Conservation (phyloP, 2,888 invertebrate genomes). For the Ennomos fuscantarius region DNA sequence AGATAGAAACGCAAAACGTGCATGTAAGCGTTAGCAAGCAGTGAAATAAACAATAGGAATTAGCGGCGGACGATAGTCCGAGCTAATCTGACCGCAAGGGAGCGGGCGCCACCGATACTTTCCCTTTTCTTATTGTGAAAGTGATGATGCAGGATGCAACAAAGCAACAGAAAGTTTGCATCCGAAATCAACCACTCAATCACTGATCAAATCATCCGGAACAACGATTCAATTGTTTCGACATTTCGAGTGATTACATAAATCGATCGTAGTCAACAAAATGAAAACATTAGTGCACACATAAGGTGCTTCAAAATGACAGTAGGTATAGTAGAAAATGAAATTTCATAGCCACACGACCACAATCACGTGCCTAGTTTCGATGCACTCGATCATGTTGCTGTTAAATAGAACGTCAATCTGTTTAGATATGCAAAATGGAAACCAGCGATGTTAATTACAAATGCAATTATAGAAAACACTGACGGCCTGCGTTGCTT, state of each 20-base stretch:
- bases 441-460: conserved; percentile 64
- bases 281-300: conserved; percentile 35
- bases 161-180: conserved; percentile 66
- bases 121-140: conserved; percentile 83
- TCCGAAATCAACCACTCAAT: conserved; percentile 64
- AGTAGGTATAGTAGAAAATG: conserved; percentile 49
- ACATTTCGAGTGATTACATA: conserved; percentile 38
- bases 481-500: conserved; percentile 36
- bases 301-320: conserved; percentile 32
- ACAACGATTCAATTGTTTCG: conserved; percentile 42
- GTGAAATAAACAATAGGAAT: conserved; percentile 78
- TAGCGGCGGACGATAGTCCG: conserved; percentile 70
- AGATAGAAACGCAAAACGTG: conserved; percentile 63
- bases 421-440: conserved; percentile 64
- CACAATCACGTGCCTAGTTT: conserved; percentile 51
- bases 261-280: conserved; percentile 25
- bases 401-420: conserved; percentile 61
- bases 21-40: conserved; percentile 65
- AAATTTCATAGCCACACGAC: conserved; percentile 54
- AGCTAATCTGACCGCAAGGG: conserved; percentile 82
- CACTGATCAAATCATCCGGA: conserved; percentile 50
- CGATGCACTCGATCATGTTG: conserved; percentile 51
- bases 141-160: conserved; percentile 79
- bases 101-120: conserved; percentile 75
- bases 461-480: conserved; percentile 62